These are phyloP conservation scores for Lutjanus argentimaculatus DNA, from an alignment of 2,797 vertebrate genomes.

Conservation along the genomic window DNA sequence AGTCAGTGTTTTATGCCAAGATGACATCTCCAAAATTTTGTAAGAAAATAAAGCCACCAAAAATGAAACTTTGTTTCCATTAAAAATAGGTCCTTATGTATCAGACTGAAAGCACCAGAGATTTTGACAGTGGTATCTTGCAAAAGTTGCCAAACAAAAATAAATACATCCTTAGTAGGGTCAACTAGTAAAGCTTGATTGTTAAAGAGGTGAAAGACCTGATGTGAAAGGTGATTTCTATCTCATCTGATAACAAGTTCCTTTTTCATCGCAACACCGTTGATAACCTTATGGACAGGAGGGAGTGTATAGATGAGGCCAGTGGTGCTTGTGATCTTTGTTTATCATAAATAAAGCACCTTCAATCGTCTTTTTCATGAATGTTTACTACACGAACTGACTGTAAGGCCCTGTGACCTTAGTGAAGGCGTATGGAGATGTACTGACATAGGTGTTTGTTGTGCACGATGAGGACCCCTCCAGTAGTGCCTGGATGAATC, in stretches of 20 bases:
- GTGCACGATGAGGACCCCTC: constrained; percentile 93
- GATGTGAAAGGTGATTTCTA: constrained; percentile 64
- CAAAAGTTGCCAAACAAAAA: constrained; percentile 83
- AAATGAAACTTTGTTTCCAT: constrained; percentile 88
- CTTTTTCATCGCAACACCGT: constrained; percentile 80
- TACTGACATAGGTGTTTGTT: constrained; percentile 94
- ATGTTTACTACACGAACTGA: constrained; percentile 88
- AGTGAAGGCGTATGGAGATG: constrained; percentile 97
- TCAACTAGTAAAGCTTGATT: constrained; percentile 84
- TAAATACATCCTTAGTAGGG: constrained; percentile 87
- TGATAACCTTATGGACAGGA: constrained; percentile 66
- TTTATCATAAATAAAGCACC: constrained; percentile 79
- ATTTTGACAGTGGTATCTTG: constrained; percentile 81
- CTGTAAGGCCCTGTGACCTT: constrained; percentile 99
- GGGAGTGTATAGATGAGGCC: constrained; percentile 73
- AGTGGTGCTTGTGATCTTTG: constrained; percentile 74
- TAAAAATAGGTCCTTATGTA: constrained; percentile 87
- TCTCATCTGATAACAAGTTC: constrained; percentile 66
- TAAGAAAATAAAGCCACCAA: constrained; percentile 82
- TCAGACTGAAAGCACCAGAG: constrained; percentile 94
- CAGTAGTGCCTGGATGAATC: constrained; percentile 93
- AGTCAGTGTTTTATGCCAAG: constrained; percentile 91
- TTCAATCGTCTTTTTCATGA: constrained; percentile 59
- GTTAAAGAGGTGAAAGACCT: constrained; percentile 76
- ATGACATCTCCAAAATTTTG: constrained; percentile 74